A percentile compares a stretch with the other conserved stretches of the same genome.
Evolutionary conservation across 2,113 vertebrate species (phyloP).

Genomic region (Oncorhynchus clarkii): DNA sequence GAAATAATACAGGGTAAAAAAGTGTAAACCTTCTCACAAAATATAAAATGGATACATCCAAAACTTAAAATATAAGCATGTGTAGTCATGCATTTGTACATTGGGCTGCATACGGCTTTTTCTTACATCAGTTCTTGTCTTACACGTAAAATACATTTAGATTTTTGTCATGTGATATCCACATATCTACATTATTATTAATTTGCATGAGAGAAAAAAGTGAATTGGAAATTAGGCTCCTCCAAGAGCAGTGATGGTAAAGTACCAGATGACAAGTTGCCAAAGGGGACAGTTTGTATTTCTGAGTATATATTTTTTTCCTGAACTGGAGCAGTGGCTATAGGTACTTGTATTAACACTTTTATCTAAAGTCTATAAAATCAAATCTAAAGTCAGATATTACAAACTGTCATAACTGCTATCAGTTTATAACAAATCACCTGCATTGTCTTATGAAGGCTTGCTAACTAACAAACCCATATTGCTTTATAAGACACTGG

Average conservation of each 20-base stretch:
- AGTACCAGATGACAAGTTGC: not conserved
- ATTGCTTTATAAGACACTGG: constrained; percentile 42
- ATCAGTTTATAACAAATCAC: constrained; percentile 57
- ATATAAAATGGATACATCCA: constrained; percentile 74
- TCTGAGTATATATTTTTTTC: constrained; percentile 30
- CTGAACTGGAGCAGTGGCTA: constrained; percentile 55
- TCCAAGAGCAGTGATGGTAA: constrained; percentile 59
- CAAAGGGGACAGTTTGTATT: not conserved
- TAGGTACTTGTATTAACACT: constrained; percentile 53
- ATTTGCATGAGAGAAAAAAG: constrained; percentile 65
- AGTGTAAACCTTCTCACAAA: constrained; percentile 76
- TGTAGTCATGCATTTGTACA: constrained; percentile 73
- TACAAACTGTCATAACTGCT: constrained; percentile 65
- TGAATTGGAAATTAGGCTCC: constrained; percentile 54
- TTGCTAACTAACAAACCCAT: constrained; percentile 48
- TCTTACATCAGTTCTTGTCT: constrained; percentile 63
- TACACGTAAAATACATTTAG: constrained; percentile 74
- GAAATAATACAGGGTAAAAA: constrained; percentile 70
- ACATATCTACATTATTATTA: constrained; percentile 71
- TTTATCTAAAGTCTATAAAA: constrained; percentile 35
- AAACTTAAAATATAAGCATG: constrained; percentile 61
- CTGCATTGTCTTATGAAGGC: constrained; percentile 51
- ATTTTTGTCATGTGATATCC: constrained; percentile 61
- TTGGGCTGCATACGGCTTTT: constrained; percentile 73
- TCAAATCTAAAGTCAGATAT: constrained; percentile 47